Percentiles rank a stretch among this genome's conserved stretches.
phyloP scores from a whole-genome alignment of 1,140 invertebrate species.

The Condylostylus longicornis region DNA sequence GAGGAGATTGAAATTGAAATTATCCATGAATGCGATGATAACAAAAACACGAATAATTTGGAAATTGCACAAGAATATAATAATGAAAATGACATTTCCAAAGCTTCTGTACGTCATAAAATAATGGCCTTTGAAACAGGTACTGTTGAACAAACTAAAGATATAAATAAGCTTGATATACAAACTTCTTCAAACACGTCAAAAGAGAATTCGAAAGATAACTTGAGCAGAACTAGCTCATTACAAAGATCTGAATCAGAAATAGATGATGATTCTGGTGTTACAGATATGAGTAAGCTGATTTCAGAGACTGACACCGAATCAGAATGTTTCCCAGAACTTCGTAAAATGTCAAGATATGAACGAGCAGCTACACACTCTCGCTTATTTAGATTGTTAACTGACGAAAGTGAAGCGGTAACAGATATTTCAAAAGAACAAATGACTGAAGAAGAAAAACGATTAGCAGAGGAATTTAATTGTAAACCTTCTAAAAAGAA shows the following conservation, averaged over 20 bases:
- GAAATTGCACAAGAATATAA: too few relatives aligned
- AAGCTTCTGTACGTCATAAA: conserved; percentile 25
- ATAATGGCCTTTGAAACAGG: conserved; percentile 27
- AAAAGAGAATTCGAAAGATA: conserved; percentile 11
- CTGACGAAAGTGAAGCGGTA: conserved; percentile 36
- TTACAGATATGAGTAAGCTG: conserved; percentile 52
- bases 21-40: too few relatives aligned
- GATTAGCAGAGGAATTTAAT: conserved; percentile 20
- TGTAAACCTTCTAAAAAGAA: conserved; percentile 23
- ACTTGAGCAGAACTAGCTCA: conserved; percentile 26
- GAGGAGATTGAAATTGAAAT: too few relatives aligned
- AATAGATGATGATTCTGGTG: conserved; percentile 52
- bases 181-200: conserved; percentile 7
- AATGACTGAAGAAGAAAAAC: conserved; percentile 12
- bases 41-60: too few relatives aligned
- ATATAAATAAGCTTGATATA: too few relatives aligned
- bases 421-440: conserved; percentile 13
- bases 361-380: conserved; percentile 57
- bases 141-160: neutral
- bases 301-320: conserved; percentile 52
- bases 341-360: conserved; percentile 42
- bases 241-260: conserved; percentile 36
- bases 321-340: conserved; percentile 39
- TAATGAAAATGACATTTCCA: conserved; percentile 18
- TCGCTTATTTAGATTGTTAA: conserved; percentile 48